A percentile compares a stretch with the other conserved stretches of the same genome.
Evolutionary conservation across 2,797 vertebrate genomes (phyloP).

Genomic region (Synaphobranchus kaupii): DNA sequence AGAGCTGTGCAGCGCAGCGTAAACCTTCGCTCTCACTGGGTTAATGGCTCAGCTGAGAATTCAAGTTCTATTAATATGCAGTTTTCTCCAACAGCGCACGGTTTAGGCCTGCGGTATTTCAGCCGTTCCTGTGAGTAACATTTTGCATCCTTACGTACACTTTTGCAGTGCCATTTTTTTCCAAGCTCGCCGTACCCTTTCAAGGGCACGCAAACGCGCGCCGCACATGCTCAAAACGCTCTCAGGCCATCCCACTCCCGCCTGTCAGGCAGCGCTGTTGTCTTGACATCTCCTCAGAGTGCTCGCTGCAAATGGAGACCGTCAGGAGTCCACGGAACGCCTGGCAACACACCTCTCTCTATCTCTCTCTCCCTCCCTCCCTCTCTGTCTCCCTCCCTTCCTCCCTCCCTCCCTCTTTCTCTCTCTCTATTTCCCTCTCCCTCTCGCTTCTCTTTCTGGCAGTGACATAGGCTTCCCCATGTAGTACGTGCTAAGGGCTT

Average conservation of each 20-base stretch:
- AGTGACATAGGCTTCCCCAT: neutral
- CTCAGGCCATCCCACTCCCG: neutral
- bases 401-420: neutral
- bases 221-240: neutral
- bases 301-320: neutral
- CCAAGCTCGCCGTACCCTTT: neutral
- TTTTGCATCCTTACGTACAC: neutral
- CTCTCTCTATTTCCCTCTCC: neutral
- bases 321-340: neutral
- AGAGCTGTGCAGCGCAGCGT: neutral
- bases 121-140: neutral
- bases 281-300: neutral
- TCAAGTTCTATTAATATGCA: neutral
- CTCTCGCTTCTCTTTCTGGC: neutral
- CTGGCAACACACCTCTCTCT: slow-evolving; percentile 49
- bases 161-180: neutral
- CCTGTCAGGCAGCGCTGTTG: neutral
- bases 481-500: neutral
- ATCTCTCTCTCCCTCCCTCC: slow-evolving; percentile 8
- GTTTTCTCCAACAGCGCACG: neutral
- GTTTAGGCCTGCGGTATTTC: neutral
- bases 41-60: neutral
- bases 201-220: neutral
- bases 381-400: neutral
- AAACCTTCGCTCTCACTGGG: neutral